These are phyloP conservation scores for Lontra canadensis DNA, from an alignment of 2,113 vertebrate genomes.

Conservation along the genomic window DNA sequence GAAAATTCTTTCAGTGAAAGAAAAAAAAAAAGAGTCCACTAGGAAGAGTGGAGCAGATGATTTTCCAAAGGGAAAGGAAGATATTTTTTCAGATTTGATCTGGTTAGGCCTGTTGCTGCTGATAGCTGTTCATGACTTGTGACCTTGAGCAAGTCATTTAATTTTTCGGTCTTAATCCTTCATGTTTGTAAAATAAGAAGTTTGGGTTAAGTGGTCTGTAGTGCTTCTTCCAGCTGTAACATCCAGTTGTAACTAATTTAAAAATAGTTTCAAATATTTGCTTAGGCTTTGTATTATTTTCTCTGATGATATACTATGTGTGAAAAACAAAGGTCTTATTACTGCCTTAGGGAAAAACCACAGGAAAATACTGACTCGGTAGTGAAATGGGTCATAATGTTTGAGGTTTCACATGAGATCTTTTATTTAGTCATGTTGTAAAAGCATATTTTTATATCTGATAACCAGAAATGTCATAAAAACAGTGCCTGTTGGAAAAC, in stretches of 20 bases:
- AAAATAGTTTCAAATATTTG: constrained; percentile 20
- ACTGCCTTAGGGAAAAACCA: not conserved
- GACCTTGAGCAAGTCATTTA: constrained; percentile 52
- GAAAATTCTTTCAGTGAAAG: not conserved
- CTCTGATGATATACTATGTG: not conserved
- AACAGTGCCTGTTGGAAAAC: not conserved
- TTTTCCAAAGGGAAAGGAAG: constrained; percentile 69
- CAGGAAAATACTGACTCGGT: not conserved
- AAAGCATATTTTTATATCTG: not conserved
- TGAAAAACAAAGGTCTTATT: not conserved
- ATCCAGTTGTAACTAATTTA: constrained; percentile 5
- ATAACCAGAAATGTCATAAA: not conserved
- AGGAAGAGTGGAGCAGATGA: constrained; percentile 39
- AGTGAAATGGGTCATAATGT: not conserved
- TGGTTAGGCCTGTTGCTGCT: not conserved
- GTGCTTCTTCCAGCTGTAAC: constrained; percentile 36
- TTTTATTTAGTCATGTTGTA: not conserved
- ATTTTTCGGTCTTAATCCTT: constrained; percentile 37
- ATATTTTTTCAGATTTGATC: constrained; percentile 35
- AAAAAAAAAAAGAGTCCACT: not conserved
- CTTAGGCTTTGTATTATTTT: constrained; percentile 38
- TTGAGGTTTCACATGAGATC: not conserved
- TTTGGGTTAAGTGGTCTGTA: not conserved
- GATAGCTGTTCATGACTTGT: constrained; percentile 67
- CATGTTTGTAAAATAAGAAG: constrained; percentile 54